Evolutionary conservation across 2,888 invertebrate genomes (phyloP), one percentile per base, ranked within the genome.

Genomic region (Megastigmus dorsalis): DNA sequence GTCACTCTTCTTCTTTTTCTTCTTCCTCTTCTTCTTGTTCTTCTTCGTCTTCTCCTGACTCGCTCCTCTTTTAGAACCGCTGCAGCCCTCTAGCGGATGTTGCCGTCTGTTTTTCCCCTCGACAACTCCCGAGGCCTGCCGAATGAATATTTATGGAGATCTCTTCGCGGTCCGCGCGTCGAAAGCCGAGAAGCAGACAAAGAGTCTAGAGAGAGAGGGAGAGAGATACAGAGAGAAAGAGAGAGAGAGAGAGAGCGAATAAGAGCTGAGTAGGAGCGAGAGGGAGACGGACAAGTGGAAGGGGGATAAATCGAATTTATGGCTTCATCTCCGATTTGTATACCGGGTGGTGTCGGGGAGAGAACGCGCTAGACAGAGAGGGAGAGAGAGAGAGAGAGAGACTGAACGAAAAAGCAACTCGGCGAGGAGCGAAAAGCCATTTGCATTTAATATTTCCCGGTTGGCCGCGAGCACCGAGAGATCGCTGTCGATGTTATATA

Each of bases 141-240:
- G 43, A 63, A 79, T 80, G 79, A 79, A 80, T 79, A 80, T 80
- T 80, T 79, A 79, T 78, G 68, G 52, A 38, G 33, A 43, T 57
- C 50, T 52, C 45, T 62, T 72, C n/a, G 18, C 20, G 10, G 36
- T 26, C n/a, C n/a, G 26, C 45, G 45, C 23, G 41, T 9, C 15
- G 23, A 45, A 20, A 3, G 54, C 2, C n/a, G 52, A 48, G 52
- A 48, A 41, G 10, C 54, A 18, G 50, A 65, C 52, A 77, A 77
- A 76, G 45, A 26, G 18, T 26, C 48, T 20, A 26, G 23, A 9
- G 13, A 41, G 41, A 41, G 3, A 1, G 26, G 13, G 23, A 10
- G 23, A 28, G 26, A 55, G 55, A 9, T 20, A 30, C 5, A n/a
- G n/a, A n/a, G 30, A 15, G 10, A 15, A 3, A 20, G 9, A 28